Conservation (phyloP, 2,888 invertebrate species). For the Hybos culiciformis region DNA sequence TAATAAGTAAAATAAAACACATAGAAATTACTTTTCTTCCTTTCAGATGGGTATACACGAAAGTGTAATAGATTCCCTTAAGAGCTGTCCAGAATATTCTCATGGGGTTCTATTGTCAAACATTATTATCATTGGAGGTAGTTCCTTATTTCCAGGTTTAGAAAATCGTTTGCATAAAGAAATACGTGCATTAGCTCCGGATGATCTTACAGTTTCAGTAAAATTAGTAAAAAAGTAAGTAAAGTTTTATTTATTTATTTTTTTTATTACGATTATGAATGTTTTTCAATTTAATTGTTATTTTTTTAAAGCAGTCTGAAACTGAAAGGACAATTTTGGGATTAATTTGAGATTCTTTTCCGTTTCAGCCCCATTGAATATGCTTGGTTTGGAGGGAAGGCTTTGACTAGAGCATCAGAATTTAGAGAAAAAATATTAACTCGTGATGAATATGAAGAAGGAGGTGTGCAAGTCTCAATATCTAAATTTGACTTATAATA, state of each 20-base stretch:
- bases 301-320: slow-evolving; percentile 17
- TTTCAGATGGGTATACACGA: slow-evolving; percentile 78
- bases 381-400: slow-evolving; percentile 80
- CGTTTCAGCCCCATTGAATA: slow-evolving; percentile 58
- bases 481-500: slow-evolving; percentile 11
- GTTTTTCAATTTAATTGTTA: neutral
- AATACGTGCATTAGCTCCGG: slow-evolving; percentile 62
- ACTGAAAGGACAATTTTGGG: too few relatives aligned
- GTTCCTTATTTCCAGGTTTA: slow-evolving; percentile 70
- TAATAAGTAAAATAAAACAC: neutral
- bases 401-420: slow-evolving; percentile 56
- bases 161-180: slow-evolving; percentile 63
- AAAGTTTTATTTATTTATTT: neutral
- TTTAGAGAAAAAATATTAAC: slow-evolving; percentile 62
- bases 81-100: slow-evolving; percentile 56
- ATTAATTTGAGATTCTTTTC: slow-evolving; percentile 14
- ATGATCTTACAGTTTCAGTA: slow-evolving; percentile 64
- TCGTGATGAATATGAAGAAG: slow-evolving; percentile 79
- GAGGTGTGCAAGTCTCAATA: slow-evolving; percentile 40
- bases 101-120: slow-evolving; percentile 67
- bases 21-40: neutral
- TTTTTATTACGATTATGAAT: neutral
- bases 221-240: slow-evolving; percentile 51
- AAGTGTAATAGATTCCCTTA: slow-evolving; percentile 66
- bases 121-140: slow-evolving; percentile 75